A percentile compares a stretch with the other conserved stretches of the same genome.
Conservation (phyloP, 2,113 vertebrate species). For the Microtus oregoni region DNA sequence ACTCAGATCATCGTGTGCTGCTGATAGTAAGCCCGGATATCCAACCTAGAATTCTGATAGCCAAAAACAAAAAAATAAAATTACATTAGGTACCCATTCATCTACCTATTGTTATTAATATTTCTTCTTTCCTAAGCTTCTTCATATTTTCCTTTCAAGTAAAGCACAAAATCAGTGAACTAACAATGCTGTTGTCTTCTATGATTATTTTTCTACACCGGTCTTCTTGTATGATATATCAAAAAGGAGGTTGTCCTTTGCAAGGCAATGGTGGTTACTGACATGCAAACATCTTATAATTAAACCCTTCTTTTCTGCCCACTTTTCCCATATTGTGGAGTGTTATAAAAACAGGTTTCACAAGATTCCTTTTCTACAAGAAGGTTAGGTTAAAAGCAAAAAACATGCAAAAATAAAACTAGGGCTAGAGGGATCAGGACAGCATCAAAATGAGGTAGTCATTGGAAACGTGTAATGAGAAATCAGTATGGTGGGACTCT, state of each 20-base stretch:
- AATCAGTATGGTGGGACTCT: no score
- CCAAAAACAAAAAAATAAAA: not conserved
- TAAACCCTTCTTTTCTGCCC: not conserved
- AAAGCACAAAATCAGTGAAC: not conserved
- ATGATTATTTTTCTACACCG: not conserved
- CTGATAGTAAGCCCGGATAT: not conserved
- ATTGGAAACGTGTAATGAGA: not conserved
- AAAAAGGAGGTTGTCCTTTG: not conserved
- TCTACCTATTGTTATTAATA: not conserved
- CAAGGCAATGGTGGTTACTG: no score
- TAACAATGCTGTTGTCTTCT: no score
- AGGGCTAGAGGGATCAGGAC: not conserved
- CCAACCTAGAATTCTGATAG: not conserved
- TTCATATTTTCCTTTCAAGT: not conserved
- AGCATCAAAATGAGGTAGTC: no score
- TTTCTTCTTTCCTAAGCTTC: not conserved
- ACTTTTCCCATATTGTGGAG: not conserved
- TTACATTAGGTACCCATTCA: no score
- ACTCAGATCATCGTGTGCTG: rapidly evolving
- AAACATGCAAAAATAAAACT: not conserved
- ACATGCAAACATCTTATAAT: no score
- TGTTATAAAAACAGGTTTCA: not conserved
- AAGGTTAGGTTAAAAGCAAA: not conserved
- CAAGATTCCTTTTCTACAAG: not conserved
- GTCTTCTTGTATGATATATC: rapidly evolving